A percentile compares a stretch with the other conserved stretches of the same genome.
These are phyloP conservation scores for Serrognathus titanus DNA, from an alignment of 2,888 invertebrate genomes.

Conservation along the genomic window DNA sequence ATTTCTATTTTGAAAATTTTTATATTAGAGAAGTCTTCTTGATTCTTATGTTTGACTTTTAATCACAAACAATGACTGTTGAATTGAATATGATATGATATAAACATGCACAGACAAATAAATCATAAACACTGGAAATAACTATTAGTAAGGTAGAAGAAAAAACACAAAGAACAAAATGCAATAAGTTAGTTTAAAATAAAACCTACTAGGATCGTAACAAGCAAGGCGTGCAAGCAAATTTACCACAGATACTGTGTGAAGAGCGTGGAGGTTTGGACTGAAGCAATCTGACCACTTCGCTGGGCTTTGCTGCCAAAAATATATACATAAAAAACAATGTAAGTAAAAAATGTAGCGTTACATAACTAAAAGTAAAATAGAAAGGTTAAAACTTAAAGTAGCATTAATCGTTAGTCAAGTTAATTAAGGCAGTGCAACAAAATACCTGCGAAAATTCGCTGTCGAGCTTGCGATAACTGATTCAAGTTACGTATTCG, in stretches of 20 bases:
- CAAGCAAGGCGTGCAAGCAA: slow-evolving; percentile 17
- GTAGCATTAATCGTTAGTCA: not conserved
- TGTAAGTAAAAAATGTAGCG: not conserved
- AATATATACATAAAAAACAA: slow-evolving; percentile 31
- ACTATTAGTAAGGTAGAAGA: too few relatives aligned
- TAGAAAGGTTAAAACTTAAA: slow-evolving; percentile 10
- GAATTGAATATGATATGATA: too few relatives aligned
- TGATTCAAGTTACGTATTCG: slow-evolving; percentile 78
- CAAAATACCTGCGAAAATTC: slow-evolving; percentile 74
- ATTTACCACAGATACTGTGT: slow-evolving; percentile 44
- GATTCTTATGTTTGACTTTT: too few relatives aligned
- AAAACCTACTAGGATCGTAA: too few relatives aligned
- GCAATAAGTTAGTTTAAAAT: too few relatives aligned
- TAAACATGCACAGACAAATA: too few relatives aligned
- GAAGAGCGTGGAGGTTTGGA: slow-evolving; percentile 47
- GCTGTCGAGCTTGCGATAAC: slow-evolving; percentile 70
- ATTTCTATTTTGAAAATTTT: too few relatives aligned
- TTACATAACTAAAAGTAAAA: slow-evolving; percentile 8
- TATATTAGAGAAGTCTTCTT: too few relatives aligned
- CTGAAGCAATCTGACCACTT: slow-evolving; percentile 48
- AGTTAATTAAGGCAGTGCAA: slow-evolving; percentile 6
- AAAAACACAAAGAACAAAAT: too few relatives aligned
- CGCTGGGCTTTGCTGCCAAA: slow-evolving; percentile 48
- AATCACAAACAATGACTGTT: too few relatives aligned
- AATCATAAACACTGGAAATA: too few relatives aligned